These are phyloP conservation scores for Stenchaetothrips biformis DNA, from an alignment of 2,888 invertebrate species.

Conservation along the genomic window DNA sequence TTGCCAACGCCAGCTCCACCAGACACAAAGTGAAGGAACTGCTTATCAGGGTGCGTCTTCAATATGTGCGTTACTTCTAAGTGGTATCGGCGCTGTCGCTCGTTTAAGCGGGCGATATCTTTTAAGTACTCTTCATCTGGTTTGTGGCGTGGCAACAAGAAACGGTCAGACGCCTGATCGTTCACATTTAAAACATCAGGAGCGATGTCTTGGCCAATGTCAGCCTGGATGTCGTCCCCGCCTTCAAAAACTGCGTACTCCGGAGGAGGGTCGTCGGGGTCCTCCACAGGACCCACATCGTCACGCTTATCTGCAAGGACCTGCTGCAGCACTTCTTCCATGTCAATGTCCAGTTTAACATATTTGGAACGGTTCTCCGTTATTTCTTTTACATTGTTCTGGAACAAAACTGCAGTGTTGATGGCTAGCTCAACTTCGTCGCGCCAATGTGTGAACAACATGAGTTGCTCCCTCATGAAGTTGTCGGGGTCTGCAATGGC, in stretches of 20 bases:
- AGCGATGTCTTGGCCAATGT: constrained; percentile 1
- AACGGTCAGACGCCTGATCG: not conserved
- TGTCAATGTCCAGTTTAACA: no score
- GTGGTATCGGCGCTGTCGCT: no score
- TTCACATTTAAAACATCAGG: constrained; percentile 3
- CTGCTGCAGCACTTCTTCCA: no score
- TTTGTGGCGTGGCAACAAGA: constrained; percentile 1
- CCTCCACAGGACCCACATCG: not conserved
- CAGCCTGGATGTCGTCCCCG: not conserved
- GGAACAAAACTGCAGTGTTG: no score
- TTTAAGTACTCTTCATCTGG: constrained; percentile 3
- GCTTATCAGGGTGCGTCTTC: constrained; percentile 28
- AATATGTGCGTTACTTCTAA: not conserved
- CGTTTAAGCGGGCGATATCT: constrained; percentile 5
- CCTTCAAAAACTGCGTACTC: not conserved
- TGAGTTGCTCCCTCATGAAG: no score
- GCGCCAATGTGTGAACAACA: no score
- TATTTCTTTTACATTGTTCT: no score
- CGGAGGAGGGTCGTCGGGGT: not conserved
- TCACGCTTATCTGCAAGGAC: not conserved
- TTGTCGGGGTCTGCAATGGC: no score
- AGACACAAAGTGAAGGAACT: constrained; percentile 37
- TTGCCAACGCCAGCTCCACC: constrained; percentile 42
- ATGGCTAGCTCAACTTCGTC: no score
- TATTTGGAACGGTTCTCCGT: no score